Evolutionary conservation across 2,797 vertebrate genomes (phyloP).

Genomic region (Cyclopterus lumpus): DNA sequence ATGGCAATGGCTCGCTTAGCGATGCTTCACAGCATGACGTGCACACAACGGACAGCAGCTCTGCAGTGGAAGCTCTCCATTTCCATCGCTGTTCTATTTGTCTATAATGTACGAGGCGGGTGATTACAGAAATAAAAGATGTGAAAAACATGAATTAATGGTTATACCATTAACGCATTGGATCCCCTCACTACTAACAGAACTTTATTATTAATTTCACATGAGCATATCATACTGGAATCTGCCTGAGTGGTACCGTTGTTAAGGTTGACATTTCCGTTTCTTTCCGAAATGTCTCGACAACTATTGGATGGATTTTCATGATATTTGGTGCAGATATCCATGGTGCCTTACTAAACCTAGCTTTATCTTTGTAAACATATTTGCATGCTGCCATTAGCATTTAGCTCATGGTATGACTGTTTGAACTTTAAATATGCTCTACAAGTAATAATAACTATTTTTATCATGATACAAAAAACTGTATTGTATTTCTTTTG

Average conservation of each 20-base stretch:
- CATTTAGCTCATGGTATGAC: background rate
- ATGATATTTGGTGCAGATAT: conserved; percentile 1
- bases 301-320: conserved; percentile 5
- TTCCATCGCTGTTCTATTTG: conserved; percentile 1
- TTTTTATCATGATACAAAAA: background rate
- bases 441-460: background rate
- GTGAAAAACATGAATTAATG: background rate
- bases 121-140: background rate
- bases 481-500: background rate
- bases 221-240: background rate
- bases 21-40: conserved; percentile 21
- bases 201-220: background rate
- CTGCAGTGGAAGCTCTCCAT: background rate
- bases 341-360: background rate
- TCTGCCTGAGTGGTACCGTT: background rate
- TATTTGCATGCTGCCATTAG: background rate
- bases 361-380: background rate
- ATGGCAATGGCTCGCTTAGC: conserved; percentile 2
- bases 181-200: background rate
- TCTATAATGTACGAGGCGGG: background rate
- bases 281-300: conserved; percentile 4
- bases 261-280: background rate
- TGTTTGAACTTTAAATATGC: background rate
- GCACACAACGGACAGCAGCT: conserved; percentile 16
- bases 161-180: background rate